These are phyloP conservation scores for Sycophila sp. DNA, from an alignment of 1,140 invertebrate species.

Conservation along the genomic window DNA sequence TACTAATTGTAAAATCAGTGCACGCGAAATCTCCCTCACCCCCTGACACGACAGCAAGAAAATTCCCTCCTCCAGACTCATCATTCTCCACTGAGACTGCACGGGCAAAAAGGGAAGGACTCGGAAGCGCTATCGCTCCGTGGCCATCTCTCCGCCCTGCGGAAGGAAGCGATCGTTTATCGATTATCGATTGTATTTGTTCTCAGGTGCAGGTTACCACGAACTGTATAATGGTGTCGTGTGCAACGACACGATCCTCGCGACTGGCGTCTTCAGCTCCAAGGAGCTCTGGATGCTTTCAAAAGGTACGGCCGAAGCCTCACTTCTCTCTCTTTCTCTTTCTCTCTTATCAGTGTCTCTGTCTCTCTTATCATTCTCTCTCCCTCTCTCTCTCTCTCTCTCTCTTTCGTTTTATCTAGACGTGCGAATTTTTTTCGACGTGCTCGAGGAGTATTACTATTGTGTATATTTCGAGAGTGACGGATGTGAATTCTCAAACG, in stretches of 20 bases:
- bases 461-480: no score
- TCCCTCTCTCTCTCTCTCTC: conserved; percentile 13
- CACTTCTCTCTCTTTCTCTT: conserved; percentile 7
- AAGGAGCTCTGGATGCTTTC: conserved; percentile 97
- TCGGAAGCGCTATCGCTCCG: no score
- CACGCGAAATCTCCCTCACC: no score
- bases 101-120: conserved; percentile 4
- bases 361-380: not conserved
- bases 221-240: conserved; percentile 97
- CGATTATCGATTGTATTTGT: conserved; percentile 59
- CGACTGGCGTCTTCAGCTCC: conserved; percentile 97
- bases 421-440: no score
- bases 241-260: conserved; percentile 98
- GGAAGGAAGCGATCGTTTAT: conserved; percentile 25
- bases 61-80: no score
- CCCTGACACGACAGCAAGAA: no score
- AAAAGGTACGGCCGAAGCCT: conserved; percentile 82
- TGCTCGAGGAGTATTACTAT: no score
- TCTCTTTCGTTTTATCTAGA: no score
- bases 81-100: not conserved
- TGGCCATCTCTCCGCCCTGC: not conserved
- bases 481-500: no score
- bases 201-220: conserved; percentile 87
- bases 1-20: no score
- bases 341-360: conserved; percentile 8